Conservation (phyloP, 2,888 invertebrate genomes). For the Tillus elongatus region DNA sequence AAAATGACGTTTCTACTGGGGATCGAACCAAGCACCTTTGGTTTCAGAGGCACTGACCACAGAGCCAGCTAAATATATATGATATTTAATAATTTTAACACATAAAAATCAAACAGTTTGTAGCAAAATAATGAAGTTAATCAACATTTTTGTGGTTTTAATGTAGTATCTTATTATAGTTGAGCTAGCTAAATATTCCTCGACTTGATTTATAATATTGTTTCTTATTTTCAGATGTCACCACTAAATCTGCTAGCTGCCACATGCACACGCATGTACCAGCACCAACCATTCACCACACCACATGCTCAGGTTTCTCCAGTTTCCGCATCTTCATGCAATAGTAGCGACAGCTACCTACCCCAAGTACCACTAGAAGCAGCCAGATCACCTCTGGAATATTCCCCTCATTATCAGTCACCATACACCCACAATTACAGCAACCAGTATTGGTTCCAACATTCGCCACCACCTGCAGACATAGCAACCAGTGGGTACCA, state of each 20-base stretch:
- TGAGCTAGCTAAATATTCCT: no score
- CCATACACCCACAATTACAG: constrained; percentile 26
- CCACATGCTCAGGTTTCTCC: constrained; percentile 35
- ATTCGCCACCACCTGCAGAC: constrained; percentile 38
- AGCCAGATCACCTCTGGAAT: constrained; percentile 33
- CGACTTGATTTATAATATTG: no score
- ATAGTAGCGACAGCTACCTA: constrained; percentile 35
- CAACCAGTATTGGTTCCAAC: constrained; percentile 39
- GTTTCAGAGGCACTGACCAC: no score
- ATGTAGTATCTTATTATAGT: no score
- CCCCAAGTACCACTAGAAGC: constrained; percentile 34
- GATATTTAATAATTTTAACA: no score
- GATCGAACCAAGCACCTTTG: no score
- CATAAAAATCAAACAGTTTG: no score
- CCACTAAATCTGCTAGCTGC: constrained; percentile 37
- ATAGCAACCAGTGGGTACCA: constrained; percentile 37
- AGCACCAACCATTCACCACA: constrained; percentile 22
- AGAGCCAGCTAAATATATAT: no score
- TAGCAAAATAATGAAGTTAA: no score
- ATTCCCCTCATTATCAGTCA: constrained; percentile 36
- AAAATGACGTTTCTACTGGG: no score
- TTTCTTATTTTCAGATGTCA: constrained; percentile 34
- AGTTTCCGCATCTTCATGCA: constrained; percentile 34
- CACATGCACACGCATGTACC: constrained; percentile 35
- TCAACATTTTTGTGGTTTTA: no score